These are phyloP conservation scores for Spheniscus mendiculus DNA, from an alignment of 2,113 vertebrate genomes.

Conservation along the genomic window DNA sequence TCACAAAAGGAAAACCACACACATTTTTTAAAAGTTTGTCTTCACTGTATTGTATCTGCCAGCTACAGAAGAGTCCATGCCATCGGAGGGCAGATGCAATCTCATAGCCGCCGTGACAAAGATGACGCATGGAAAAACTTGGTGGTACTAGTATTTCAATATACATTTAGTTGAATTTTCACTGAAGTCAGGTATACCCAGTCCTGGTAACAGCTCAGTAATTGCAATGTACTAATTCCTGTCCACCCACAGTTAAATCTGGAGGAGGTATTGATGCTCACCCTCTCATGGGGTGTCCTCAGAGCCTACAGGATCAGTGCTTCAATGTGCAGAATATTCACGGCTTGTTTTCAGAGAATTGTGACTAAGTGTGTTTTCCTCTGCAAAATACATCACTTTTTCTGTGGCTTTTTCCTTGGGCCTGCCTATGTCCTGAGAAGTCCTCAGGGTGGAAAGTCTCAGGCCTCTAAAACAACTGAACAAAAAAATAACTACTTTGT, in stretches of 20 bases:
- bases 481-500: not conserved
- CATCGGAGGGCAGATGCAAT: not conserved
- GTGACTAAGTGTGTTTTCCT: not conserved
- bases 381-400: not conserved
- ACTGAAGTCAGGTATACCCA: not conserved
- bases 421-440: not conserved
- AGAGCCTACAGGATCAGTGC: not conserved
- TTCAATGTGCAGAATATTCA: not conserved
- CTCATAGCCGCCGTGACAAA: not conserved
- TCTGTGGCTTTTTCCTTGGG: not conserved
- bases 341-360: not conserved
- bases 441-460: not conserved
- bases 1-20: not conserved
- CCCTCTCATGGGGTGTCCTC: fast-evolving
- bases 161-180: not conserved
- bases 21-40: not conserved
- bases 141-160: not conserved
- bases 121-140: not conserved
- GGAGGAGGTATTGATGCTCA: not conserved
- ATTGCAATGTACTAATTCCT: not conserved
- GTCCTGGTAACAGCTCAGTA: not conserved
- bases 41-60: not conserved
- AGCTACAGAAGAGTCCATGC: not conserved
- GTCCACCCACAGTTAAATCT: not conserved
- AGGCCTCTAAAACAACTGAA: not conserved